phyloP scores from a whole-genome alignment of 2,797 vertebrate genomes.

The Smutsia gigantea region DNA sequence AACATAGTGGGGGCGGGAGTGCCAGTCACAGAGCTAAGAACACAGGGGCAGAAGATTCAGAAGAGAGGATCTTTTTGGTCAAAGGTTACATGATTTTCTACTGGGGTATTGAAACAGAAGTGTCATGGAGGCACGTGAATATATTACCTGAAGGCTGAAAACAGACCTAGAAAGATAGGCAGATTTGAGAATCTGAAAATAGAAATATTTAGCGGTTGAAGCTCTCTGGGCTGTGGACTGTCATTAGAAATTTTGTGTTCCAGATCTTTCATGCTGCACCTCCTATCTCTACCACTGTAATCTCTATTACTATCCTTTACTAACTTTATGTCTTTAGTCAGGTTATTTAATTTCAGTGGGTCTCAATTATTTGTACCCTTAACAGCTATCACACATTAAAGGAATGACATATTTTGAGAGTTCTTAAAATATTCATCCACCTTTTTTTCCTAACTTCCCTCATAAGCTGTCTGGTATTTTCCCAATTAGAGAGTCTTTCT shows the following conservation, averaged over 20 bases:
- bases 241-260: background rate
- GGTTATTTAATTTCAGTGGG: background rate
- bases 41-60: background rate
- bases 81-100: background rate
- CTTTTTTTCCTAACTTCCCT: background rate
- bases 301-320: background rate
- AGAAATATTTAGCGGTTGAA: background rate
- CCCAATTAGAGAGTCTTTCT: background rate
- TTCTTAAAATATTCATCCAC: background rate
- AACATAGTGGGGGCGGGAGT: background rate
- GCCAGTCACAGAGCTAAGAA: background rate
- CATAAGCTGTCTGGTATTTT: background rate
- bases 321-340: background rate
- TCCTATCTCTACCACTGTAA: background rate
- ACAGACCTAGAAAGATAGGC: background rate
- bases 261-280: fast-evolving
- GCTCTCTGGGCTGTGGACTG: too few species aligned
- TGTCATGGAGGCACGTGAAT: background rate
- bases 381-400: background rate
- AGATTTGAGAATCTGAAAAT: background rate
- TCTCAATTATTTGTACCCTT: background rate
- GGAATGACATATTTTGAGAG: background rate
- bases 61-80: background rate
- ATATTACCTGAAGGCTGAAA: background rate
- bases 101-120: background rate